These are phyloP conservation scores for Tylochromis polylepis DNA, from an alignment of 2,113 vertebrate genomes.

Conservation along the genomic window DNA sequence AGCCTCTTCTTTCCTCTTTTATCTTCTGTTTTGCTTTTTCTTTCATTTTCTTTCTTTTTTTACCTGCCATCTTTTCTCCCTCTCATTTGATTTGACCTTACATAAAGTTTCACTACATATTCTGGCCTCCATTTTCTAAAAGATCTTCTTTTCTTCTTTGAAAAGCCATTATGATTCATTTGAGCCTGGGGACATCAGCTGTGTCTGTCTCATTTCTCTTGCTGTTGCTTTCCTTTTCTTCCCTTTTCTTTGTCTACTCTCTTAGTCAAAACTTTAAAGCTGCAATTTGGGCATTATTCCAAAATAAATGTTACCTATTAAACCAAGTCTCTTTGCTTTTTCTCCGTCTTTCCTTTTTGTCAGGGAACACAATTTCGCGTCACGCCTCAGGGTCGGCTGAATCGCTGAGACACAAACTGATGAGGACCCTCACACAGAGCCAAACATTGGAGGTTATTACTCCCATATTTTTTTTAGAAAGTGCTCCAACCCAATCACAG, in stretches of 20 bases:
- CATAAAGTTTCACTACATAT: background rate
- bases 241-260: background rate
- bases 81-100: background rate
- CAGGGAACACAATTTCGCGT: background rate
- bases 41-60: background rate
- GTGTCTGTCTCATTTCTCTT: background rate
- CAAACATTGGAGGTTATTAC: background rate
- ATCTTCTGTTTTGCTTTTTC: background rate
- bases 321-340: background rate
- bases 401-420: background rate
- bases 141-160: constrained; percentile 2
- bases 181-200: constrained; percentile 40
- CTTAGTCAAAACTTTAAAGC: background rate
- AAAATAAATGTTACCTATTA: background rate
- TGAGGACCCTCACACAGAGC: background rate
- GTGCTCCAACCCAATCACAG: background rate
- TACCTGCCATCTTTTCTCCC: background rate
- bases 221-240: background rate
- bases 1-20: background rate
- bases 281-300: constrained; percentile 7
- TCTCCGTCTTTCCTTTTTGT: background rate
- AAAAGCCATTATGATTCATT: constrained; percentile 51
- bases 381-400: background rate
- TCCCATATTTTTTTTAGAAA: background rate
- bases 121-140: constrained; percentile 41